These are phyloP conservation scores for Chionodraco myersi DNA, from an alignment of 2,113 vertebrate genomes.

Conservation along the genomic window DNA sequence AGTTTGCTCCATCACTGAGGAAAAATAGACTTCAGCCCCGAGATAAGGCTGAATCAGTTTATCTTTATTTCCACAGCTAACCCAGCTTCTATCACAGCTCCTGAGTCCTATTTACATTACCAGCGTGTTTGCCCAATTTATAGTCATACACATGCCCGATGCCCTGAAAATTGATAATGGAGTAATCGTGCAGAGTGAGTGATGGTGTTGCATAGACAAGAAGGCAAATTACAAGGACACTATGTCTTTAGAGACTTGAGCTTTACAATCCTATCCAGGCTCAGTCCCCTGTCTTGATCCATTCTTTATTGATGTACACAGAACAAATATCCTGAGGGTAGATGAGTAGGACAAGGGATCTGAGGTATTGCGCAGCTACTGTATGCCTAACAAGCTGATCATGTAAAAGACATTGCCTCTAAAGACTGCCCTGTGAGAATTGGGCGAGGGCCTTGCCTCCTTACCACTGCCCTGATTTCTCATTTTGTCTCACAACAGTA, in stretches of 20 bases:
- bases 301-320: conserved; percentile 43
- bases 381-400: conserved; percentile 44
- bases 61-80: conserved; percentile 15
- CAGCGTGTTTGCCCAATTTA: conserved; percentile 28
- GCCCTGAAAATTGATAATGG: conserved; percentile 23
- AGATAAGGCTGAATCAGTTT: not conserved
- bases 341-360: conserved; percentile 26
- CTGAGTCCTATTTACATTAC: conserved; percentile 15
- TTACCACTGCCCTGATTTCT: conserved; percentile 33
- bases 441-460: conserved; percentile 19
- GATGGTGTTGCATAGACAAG: conserved; percentile 23
- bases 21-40: conserved; percentile 9
- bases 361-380: conserved; percentile 33
- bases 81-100: conserved; percentile 1
- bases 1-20: not conserved
- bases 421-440: conserved; percentile 44
- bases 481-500: conserved; percentile 50
- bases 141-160: conserved; percentile 26
- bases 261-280: conserved; percentile 8
- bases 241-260: conserved; percentile 1
- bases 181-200: conserved; percentile 19
- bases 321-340: conserved; percentile 48
- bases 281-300: conserved; percentile 14
- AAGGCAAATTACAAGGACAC: conserved; percentile 22
- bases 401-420: conserved; percentile 34